Evolutionary conservation across 2,113 vertebrate species (phyloP).

Genomic region (Varanus salvator): DNA sequence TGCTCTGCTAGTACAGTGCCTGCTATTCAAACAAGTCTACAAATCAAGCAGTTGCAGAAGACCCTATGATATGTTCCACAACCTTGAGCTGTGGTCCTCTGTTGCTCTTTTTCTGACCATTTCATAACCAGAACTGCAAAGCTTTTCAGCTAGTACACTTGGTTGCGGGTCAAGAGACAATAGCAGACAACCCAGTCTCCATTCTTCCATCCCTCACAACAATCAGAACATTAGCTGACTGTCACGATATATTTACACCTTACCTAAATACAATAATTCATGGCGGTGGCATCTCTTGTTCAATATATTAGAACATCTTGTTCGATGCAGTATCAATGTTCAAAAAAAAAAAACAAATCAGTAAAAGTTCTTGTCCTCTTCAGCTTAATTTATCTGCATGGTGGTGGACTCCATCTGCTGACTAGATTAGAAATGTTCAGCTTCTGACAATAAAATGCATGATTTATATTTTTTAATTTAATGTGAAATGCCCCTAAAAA

Average conservation of each 20-base stretch:
- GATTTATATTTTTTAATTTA: constrained; percentile 17
- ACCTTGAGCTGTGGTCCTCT: not conserved
- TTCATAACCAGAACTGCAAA: not conserved
- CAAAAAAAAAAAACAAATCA: constrained; percentile 7
- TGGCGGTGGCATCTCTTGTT: constrained; percentile 34
- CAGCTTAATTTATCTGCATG: constrained; percentile 10
- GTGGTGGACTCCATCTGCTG: constrained; percentile 22
- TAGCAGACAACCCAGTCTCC: not conserved
- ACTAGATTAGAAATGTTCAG: constrained; percentile 22
- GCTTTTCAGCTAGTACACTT: not conserved
- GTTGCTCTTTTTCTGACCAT: not conserved
- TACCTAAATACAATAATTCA: constrained; percentile 3
- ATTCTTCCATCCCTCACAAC: not conserved
- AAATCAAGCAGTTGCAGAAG: not conserved
- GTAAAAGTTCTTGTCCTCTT: not conserved
- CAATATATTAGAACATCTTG: constrained; percentile 17
- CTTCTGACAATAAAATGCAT: not conserved
- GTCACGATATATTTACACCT: not conserved
- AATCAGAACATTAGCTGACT: not conserved
- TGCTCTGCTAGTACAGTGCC: not conserved
- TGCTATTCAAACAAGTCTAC: not conserved
- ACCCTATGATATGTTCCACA: not conserved
- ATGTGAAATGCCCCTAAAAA: constrained; percentile 20
- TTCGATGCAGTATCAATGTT: constrained; percentile 34
- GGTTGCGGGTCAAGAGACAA: not conserved